Percentiles rank a stretch among this genome's conserved stretches.
Evolutionary conservation across 2,113 vertebrate genomes (phyloP).

Genomic region (Corythoichthys haematopterus): DNA sequence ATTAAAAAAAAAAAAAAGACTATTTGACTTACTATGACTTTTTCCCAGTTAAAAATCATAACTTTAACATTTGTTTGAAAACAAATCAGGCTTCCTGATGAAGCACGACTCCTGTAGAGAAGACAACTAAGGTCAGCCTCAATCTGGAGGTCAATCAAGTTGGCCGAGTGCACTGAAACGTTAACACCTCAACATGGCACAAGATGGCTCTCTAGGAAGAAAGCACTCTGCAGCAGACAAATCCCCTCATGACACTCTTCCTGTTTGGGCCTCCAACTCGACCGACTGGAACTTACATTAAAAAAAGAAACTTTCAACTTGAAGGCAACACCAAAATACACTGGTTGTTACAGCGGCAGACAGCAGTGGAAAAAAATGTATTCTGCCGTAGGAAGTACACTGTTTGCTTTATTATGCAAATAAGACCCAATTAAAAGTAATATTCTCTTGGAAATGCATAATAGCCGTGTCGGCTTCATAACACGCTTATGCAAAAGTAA

Average conservation of each 20-base stretch:
- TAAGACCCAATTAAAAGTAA: slow-evolving; percentile 51
- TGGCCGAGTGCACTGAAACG: slow-evolving; percentile 56
- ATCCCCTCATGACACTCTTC: slow-evolving; percentile 45
- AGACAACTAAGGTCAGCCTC: too few species aligned
- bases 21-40: too few species aligned
- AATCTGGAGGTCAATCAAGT: too few species aligned
- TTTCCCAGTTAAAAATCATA: too few species aligned
- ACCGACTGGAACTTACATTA: slow-evolving; percentile 26
- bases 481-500: slow-evolving; percentile 11
- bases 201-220: slow-evolving; percentile 32
- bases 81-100: too few species aligned
- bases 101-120: too few species aligned
- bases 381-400: slow-evolving; percentile 14
- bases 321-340: too few species aligned
- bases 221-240: slow-evolving; percentile 33
- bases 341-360: slow-evolving; percentile 7
- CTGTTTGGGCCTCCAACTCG: slow-evolving; percentile 14
- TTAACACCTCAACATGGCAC: slow-evolving; percentile 64
- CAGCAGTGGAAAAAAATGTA: slow-evolving; percentile 17
- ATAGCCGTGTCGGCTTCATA: slow-evolving; percentile 18
- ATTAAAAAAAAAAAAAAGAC: too few species aligned
- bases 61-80: too few species aligned
- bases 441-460: slow-evolving; percentile 26
- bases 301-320: slow-evolving; percentile 33
- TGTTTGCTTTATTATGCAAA: slow-evolving; percentile 45